Evolutionary conservation across 2,113 vertebrate genomes (phyloP), one percentile per base, ranked within the genome.

Genomic region (Semnornis frantzii): DNA sequence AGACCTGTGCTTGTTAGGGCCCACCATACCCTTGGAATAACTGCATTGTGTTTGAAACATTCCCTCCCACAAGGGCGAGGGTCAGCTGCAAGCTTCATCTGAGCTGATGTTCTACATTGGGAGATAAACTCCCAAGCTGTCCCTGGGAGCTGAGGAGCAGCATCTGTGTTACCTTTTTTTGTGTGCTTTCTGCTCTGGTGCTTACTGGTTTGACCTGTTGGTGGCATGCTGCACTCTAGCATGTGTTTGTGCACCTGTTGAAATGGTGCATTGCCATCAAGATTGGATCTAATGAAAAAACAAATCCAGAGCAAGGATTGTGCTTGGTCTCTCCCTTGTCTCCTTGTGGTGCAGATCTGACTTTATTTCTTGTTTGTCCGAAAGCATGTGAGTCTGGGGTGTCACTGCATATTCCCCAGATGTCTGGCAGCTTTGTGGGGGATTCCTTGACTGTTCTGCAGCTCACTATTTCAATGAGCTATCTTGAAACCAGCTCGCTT

Each of bases 101-200:
- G 0, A 62, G 28, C 8, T 66, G 57, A 9, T 17, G 1, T 58
- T 74, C 46, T 25, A 17, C 11, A 2, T 23, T 0, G 1, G 37
- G 31, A 10, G 71, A 1, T 64, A 28, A 79, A 15, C 60, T 69
- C 31, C 3, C 3, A 34, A 23, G 64, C 39, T 39, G 42, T 34
- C 4, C 1, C 24, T 57, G 44, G 30, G 48, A 19, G 17, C 65
- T 66, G 15, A 8, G 33, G 62, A 83, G 71, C 50, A 74, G 73
- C 39, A 46, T 10, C 46, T 34, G 23, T 33, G 10, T 76, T 63
- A 8, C 10, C 12, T 69, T 70, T 57, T 55, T 13, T 24, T 14
- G 5, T 34, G 7, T 0, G 0, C 9, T 15, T 82, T 73, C 20
- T 77, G 27, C 31, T 81, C 21, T 4, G 2, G 2, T n/a, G 15